Evolutionary conservation across 2,888 invertebrate species (phyloP).

Genomic region (Epirrita christyi): DNA sequence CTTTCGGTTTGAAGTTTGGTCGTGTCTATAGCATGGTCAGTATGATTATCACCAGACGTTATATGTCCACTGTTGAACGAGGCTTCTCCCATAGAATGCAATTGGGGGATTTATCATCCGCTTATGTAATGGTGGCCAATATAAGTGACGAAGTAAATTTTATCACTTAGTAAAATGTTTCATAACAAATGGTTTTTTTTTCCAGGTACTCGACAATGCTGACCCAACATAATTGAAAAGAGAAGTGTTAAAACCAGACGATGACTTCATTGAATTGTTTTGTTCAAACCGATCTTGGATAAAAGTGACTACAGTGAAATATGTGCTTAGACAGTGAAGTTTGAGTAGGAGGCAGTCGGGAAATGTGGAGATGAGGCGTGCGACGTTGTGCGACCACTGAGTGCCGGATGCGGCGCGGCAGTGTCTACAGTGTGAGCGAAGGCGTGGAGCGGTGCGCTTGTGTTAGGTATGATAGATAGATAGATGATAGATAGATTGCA

Average conservation of each 20-base stretch:
- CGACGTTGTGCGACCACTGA: constrained; percentile 60
- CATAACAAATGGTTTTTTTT: too few species aligned
- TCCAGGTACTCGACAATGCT: constrained; percentile 17
- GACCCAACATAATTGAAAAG: constrained; percentile 20
- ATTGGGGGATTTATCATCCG: too few species aligned
- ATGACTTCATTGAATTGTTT: constrained; percentile 30
- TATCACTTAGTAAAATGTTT: too few species aligned
- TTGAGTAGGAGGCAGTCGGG: constrained; percentile 50
- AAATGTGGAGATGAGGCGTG: constrained; percentile 60
- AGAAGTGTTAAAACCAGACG: constrained; percentile 25
- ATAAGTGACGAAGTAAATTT: too few species aligned
- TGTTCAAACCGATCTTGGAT: constrained; percentile 22
- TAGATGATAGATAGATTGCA: too few species aligned
- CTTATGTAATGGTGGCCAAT: too few species aligned
- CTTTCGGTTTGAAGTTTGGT: too few species aligned
- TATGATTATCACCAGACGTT: too few species aligned
- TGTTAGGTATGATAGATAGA: too few species aligned
- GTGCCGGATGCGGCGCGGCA: constrained; percentile 79
- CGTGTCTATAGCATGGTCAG: too few species aligned
- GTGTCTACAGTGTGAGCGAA: constrained; percentile 80
- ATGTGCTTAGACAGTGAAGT: constrained; percentile 41
- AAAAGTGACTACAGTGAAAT: constrained; percentile 37
- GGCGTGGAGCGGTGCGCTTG: constrained; percentile 80
- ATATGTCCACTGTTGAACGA: too few species aligned
- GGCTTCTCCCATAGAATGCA: too few species aligned